Conservation (phyloP, 2,797 vertebrate species). For the Aotus griseimembra region DNA sequence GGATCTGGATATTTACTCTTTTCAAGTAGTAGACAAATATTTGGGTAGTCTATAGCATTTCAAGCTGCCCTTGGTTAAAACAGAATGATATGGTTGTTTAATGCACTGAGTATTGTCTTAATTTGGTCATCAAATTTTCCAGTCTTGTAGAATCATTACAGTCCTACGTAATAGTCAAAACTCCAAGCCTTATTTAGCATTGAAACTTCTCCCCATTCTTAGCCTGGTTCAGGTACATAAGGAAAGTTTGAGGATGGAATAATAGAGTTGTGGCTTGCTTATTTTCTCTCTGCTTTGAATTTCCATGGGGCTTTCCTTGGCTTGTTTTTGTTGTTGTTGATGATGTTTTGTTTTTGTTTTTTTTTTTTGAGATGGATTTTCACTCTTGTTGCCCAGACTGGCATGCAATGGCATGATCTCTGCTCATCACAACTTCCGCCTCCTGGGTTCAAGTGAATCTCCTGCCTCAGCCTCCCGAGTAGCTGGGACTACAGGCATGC, state of each 20-base stretch:
- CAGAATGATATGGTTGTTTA: neutral
- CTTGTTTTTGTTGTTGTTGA: neutral
- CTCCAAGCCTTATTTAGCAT: neutral
- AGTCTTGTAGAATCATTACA: neutral
- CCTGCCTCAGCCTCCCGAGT: no score
- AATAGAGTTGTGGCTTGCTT: fast-evolving
- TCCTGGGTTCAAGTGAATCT: no score
- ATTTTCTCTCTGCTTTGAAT: neutral
- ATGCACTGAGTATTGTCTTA: neutral
- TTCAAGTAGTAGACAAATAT: neutral
- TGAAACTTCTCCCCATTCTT: neutral
- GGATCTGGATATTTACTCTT: neutral
- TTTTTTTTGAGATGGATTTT: no score
- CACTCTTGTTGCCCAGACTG: no score
- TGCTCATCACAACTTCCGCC: no score
- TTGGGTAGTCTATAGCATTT: neutral
- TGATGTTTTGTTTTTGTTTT: no score
- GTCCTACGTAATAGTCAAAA: neutral
- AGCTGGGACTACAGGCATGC: no score
- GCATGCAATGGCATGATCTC: no score
- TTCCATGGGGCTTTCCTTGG: neutral
- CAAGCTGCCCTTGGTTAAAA: neutral
- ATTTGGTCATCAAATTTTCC: neutral
- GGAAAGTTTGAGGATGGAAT: neutral
- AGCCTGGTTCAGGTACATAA: neutral